Percentiles rank a stretch among this genome's conserved stretches.
Conservation (phyloP, 2,797 vertebrate species). For the Calcarius lapponicus region DNA sequence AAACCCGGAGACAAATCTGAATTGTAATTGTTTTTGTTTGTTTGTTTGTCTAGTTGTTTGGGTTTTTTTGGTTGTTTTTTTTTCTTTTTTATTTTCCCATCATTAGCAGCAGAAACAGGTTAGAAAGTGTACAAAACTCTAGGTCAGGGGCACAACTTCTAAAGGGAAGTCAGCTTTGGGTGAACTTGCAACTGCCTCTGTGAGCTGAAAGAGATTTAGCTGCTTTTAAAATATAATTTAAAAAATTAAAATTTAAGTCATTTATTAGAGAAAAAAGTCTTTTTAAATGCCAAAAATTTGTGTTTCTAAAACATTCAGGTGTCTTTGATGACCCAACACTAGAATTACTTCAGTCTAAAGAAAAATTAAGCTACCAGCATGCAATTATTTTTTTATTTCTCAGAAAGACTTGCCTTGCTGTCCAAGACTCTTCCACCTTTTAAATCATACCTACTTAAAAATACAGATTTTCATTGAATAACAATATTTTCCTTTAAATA, state of each 20-base stretch:
- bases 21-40: too few relatives aligned
- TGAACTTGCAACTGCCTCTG: not conserved
- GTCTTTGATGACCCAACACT: not conserved
- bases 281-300: not conserved
- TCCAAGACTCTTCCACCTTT: not conserved
- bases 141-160: not conserved
- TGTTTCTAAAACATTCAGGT: not conserved
- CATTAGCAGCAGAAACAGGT: not conserved
- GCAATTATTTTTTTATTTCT: not conserved
- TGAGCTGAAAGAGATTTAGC: not conserved
- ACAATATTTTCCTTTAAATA: not conserved
- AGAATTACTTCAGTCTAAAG: not conserved
- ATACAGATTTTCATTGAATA: not conserved
- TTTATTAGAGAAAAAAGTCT: not conserved
- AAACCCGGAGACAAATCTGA: too few relatives aligned
- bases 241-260: fast-evolving
- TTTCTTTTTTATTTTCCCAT: not conserved
- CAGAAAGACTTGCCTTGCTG: not conserved
- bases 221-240: not conserved
- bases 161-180: not conserved
- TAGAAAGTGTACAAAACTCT: not conserved
- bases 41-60: too few relatives aligned
- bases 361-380: not conserved
- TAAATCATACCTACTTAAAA: not conserved
- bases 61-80: too few relatives aligned